Evolutionary conservation across 2,113 vertebrate species (phyloP).

Genomic region (Okapia johnstoni): DNA sequence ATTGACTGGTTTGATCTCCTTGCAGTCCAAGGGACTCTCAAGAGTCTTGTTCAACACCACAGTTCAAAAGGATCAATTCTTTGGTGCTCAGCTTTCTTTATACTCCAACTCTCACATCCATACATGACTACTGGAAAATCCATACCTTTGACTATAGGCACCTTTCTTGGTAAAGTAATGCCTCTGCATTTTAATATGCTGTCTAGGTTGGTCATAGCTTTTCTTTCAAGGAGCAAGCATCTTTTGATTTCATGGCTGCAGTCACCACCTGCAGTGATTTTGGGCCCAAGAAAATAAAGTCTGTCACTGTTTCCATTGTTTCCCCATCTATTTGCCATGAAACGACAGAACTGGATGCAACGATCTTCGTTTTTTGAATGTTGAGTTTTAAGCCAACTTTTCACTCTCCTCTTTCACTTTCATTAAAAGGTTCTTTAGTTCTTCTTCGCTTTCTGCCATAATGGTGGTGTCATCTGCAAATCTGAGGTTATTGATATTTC

Average conservation of each 20-base stretch:
- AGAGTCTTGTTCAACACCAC: not conserved
- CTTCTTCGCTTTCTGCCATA: not conserved
- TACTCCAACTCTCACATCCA: not conserved
- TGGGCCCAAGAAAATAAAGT: not conserved
- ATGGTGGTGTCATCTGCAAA: not conserved
- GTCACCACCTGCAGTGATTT: not conserved
- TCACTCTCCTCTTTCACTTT: not conserved
- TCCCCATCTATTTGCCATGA: not conserved
- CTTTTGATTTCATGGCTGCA: not conserved
- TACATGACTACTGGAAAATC: not conserved
- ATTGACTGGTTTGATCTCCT: not conserved
- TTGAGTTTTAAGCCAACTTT: not conserved
- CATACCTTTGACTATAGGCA: not conserved
- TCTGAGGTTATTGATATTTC: not conserved
- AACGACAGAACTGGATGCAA: not conserved
- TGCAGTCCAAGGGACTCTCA: not conserved
- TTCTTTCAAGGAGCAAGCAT: not conserved
- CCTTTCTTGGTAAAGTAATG: not conserved
- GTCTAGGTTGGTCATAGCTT: not conserved
- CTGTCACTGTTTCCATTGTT: not conserved
- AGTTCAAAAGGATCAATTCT: not conserved
- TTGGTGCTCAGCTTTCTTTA: not conserved
- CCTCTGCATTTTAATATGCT: not conserved
- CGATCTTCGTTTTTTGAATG: not conserved
- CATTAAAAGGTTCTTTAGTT: not conserved